Evolutionary conservation across 1,140 invertebrate species (phyloP), one percentile per base, ranked within the genome.

Genomic region (Apis laboriosa): DNA sequence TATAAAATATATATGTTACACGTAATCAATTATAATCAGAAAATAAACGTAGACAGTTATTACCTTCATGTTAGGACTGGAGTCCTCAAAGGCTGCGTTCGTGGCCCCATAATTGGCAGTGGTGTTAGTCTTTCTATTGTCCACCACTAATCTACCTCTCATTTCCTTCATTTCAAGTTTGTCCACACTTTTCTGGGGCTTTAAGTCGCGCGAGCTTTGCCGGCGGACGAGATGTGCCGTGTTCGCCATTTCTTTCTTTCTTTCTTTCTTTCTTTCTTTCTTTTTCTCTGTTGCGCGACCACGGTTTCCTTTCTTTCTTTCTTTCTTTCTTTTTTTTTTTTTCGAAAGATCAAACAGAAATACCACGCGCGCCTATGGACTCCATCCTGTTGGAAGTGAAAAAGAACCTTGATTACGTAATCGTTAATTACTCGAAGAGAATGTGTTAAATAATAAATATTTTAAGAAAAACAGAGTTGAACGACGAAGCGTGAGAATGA

Each of bases 111-210:
- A 98, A 92, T 96, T 95, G 89, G 95, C 93, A 89, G 95, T 94
- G 85, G 95, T 90, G 87, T 94, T 92, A 90, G 89, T 92, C 80
- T 93, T 95, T 3, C 96, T 96, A 91, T 96, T 97, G 86, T 97
- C 97, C 86, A 97, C 95, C 24, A 98, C 96, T 88, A 98, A 93
- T 68, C 97, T 95, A 2, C 97, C 97, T 72, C 97, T 95, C 92
- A 98, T 94, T 91, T 98, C 98, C 89, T 97, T 96, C 94, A 98
- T 96, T 90, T 98, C 98, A 86, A 98, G 95, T 72, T 97, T 95
- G 91, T 98, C 97, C 83, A 98, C 93, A 49, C 97, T 98, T 66
- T 97, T 96, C 91, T 98, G 97, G 7, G 96, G 96, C 86, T 97
- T 96, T 8, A 97, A 94, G 91, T 98, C 97, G 67, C 97, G 95